Evolutionary conservation across 2,888 invertebrate genomes (phyloP).

Genomic region (Limenitis camilla): DNA sequence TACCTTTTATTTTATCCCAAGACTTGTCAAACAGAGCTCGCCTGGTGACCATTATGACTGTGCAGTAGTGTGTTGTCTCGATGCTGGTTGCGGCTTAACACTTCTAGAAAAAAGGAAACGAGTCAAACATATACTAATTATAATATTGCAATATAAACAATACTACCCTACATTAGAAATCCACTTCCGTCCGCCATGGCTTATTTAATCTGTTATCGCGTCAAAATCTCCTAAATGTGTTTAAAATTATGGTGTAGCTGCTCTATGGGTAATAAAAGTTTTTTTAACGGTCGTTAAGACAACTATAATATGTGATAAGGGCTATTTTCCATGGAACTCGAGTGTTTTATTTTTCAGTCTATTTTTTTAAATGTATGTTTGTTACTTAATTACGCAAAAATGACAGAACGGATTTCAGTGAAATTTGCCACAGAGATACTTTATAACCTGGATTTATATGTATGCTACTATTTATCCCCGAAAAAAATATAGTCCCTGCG

Average conservation of each 20-base stretch:
- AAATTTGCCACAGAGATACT: too few species aligned
- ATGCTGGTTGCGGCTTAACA: neutral
- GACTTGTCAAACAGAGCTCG: too few species aligned
- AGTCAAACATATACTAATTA: neutral
- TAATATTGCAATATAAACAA: conserved; percentile 17
- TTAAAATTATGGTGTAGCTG: conserved; percentile 11
- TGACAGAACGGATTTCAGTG: too few species aligned
- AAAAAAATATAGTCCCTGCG: too few species aligned
- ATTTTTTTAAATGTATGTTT: too few species aligned
- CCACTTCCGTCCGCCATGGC: conserved; percentile 12
- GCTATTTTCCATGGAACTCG: neutral
- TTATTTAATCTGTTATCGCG: conserved; percentile 16
- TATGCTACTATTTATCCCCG: too few species aligned
- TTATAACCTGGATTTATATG: too few species aligned
- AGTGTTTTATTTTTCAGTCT: too few species aligned
- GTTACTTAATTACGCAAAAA: too few species aligned
- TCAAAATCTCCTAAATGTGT: conserved; percentile 14
- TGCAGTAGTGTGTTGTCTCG: too few species aligned
- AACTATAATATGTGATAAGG: neutral
- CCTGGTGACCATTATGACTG: too few species aligned
- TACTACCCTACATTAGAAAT: neutral
- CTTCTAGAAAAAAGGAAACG: neutral
- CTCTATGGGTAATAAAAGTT: neutral
- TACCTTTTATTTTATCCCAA: too few species aligned
- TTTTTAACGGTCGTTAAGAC: conserved; percentile 1